Evolutionary conservation across 2,797 vertebrate species (phyloP), one percentile per base, ranked within the genome.

Genomic region (Craterocephalus amniculus): DNA sequence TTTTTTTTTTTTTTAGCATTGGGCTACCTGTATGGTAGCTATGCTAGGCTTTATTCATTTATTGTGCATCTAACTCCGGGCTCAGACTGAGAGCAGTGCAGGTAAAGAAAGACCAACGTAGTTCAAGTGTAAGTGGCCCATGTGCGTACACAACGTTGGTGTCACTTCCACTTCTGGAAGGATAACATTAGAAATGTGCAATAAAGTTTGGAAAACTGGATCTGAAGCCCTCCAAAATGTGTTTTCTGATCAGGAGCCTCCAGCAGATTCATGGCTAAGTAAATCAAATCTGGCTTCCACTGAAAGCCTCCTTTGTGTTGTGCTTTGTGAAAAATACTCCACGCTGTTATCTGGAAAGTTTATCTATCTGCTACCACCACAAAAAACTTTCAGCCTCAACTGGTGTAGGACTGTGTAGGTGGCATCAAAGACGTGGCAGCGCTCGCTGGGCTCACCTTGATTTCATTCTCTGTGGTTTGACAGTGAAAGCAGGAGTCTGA

Each of bases 391-490:
- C 72, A 65, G 68, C 67, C 73, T 73, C 74, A 20, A 70, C 62
- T 68, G 29, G 35, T 54, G 74, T 82, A 65, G 71, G 61, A 56
- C 54, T 70, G 65, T 68, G 79, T 70, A 72, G 78, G 78, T 56
- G 76, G 69, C 56, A 59, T 78, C 59, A 81, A 70, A 86, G 68
- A 73, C 67, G 67, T 71, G 51, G n/a, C 64, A 49, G 52, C 57
- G 52, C 29, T 57, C 22, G 7, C 63, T 27, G 32, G 57, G 52
- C 59, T 75, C 45, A 29, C 31, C 3, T 61, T 63, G 54, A 72
- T 64, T 73, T 59, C 60, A 72, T 62, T 62, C 43, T 63, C 27
- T 74, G 0, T 58, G 52, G 40, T 76, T 55, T 12, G 48, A 60
- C n/a, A 55, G 51, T 34, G 22, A 13, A 63, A 11, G 34, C 32